Evolutionary conservation across 2,888 invertebrate species (phyloP), one percentile per base, ranked within the genome.

Genomic region (Corythucha ciliata): DNA sequence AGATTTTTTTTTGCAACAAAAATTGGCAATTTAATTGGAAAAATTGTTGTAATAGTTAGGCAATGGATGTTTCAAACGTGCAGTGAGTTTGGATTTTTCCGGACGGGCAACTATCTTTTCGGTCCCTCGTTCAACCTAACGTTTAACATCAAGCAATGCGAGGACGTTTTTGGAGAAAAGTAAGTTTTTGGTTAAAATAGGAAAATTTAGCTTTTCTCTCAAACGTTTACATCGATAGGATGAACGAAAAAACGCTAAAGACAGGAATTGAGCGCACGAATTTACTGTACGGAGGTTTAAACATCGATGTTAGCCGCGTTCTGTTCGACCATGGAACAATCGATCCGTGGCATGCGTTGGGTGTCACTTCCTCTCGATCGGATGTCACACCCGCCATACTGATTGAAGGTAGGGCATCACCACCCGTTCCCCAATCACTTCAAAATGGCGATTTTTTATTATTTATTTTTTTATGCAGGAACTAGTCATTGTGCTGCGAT

Each of bases 31-130:
- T n/a, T n/a, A n/a, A n/a, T n/a, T n/a, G n/a, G n/a, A n/a, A n/a
- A n/a, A n/a, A n/a, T n/a, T n/a, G n/a, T n/a, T n/a, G n/a, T n/a
- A n/a, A n/a, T n/a, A 81, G 82, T 74, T 59, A 81, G 92, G 0
- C 87, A 88, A 63, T 94, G 93, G 93, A 81, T 77, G 53, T 94
- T 90, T 67, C 93, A 94, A 70, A 93, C 93, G 0, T 96, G 94
- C 66, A 89, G 86, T 1, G 94, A 96, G 67, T 96, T 94, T 66
- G 94, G 93, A 22, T 96, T 87, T 69, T 96, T 82, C 69, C 94
- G 94, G 72, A 86, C 90, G 0, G 89, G 73, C 4, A 16, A 40
- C 4, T 75, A 68, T 67, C 79, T 67, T 33, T 93, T 93, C 65
- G 86, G 90, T 0, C 72, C 82, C 63, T 70, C 74, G 24, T 88